Conservation (phyloP, 2,888 invertebrate species). For the Clostera curtula region DNA sequence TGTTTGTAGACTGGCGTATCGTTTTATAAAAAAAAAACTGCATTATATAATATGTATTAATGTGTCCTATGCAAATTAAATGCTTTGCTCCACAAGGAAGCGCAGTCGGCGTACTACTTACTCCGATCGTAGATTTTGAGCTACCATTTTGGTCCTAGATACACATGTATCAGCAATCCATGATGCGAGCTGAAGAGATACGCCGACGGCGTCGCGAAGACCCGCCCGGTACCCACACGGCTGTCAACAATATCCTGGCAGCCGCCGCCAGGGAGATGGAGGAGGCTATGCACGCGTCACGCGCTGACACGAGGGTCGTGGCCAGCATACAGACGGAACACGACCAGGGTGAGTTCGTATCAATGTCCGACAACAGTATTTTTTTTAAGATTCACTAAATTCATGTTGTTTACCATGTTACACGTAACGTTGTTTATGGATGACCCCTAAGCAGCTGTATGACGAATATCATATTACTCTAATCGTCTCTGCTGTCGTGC, state of each 20-base stretch:
- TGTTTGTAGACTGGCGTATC: no score
- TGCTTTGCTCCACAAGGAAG: no score
- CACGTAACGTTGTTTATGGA: no score
- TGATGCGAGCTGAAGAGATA: conserved; percentile 68
- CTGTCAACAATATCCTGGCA: conserved; percentile 66
- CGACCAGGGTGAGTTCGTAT: conserved; percentile 39
- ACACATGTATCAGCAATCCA: conserved; percentile 70
- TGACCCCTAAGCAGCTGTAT: no score
- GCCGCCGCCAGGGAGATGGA: conserved; percentile 69
- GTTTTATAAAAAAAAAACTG: no score
- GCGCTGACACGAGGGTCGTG: conserved; percentile 34
- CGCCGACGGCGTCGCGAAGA: conserved; percentile 59
- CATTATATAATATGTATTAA: no score
- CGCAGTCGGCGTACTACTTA: no score
- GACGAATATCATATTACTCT: no score
- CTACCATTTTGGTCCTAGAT: conserved; percentile 46
- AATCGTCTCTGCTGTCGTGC: no score
- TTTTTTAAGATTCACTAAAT: not conserved
- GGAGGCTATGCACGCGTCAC: conserved; percentile 49
- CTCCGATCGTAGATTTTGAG: no score
- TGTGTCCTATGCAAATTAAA: no score
- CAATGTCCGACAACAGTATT: not conserved
- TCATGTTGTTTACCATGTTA: no score
- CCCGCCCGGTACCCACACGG: conserved; percentile 57
- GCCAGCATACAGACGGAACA: conserved; percentile 64